These are phyloP conservation scores for Sinocyclocheilus anophthalmus DNA, from an alignment of 2,113 vertebrate species.

Conservation along the genomic window DNA sequence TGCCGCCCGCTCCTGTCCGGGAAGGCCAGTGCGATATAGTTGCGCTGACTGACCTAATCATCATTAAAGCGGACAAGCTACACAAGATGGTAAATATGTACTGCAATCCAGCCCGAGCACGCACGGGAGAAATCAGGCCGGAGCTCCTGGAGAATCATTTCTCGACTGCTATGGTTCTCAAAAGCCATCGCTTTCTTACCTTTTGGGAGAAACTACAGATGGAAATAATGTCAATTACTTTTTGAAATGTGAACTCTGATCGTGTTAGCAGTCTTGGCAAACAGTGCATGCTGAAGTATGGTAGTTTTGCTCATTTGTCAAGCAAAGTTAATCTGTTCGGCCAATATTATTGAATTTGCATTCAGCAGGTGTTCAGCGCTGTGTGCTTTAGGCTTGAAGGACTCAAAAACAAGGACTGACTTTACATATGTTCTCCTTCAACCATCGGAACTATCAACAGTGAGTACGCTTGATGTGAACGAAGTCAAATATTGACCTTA, in stretches of 20 bases:
- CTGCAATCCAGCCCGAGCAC: no score
- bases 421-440: neutral
- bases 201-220: neutral
- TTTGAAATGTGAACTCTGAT: neutral
- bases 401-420: neutral
- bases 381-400: neutral
- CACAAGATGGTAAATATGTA: no score
- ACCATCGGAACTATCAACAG: neutral
- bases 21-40: no score
- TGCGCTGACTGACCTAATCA: slow-evolving; percentile 24
- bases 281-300: neutral
- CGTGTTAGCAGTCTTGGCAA: neutral
- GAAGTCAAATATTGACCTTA: neutral
- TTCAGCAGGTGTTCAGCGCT: neutral
- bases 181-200: neutral
- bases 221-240: neutral
- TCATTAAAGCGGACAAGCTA: no score
- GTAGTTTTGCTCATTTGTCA: neutral
- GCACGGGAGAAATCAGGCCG: no score
- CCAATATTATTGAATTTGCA: neutral
- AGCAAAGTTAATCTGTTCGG: neutral
- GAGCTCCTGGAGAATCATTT: neutral
- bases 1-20: no score
- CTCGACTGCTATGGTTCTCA: neutral
- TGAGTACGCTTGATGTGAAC: neutral